Base-by-base conservation (phyloP, 2,888 invertebrate species). In the Tinea trinotella region DNA sequence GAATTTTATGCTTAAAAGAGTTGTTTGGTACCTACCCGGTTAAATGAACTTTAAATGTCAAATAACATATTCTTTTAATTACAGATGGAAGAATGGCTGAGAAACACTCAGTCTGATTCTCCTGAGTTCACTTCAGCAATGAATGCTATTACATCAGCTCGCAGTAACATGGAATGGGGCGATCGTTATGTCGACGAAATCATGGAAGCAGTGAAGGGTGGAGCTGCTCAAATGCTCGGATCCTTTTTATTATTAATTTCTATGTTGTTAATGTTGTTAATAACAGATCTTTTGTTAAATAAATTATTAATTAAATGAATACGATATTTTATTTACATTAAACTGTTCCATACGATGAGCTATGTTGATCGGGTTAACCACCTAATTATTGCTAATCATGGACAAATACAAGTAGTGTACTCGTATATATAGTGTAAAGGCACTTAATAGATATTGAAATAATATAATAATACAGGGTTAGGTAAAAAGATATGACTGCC, bases 71-170 rank as follows among this genome's bases (percentile, higher is more conserved):
- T 55, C 54, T 55, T n/a, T n/a, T n/a, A n/a, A n/a, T n/a, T n/a
- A 2, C 67, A 83, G 83, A 82, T 72, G 36, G 74, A 81, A 59
- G 57, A 63, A 3, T 83, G 85, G 85, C 67, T 82, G 0, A 64
- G 60, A 0, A 57, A 64, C 5, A 71, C 75, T 0, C 83, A 82
- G 56, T 53, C 58, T 0, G 56, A 57, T 10, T 63, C 70, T 10
- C 60, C 64, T 0, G 76, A 82, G 55, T 80, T 64, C 57, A 62
- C 56, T 22, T 59, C 67, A 1, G 69, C 70, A 0, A 59, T 82
- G 7, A 68, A 63, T 3, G 68, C 74, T 0, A 81, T 84, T 18
- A 61, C 20, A 5, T 67, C 75, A 1, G 77, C 84, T 0, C 64
- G 82, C 0, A 60, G 1, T 54, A 82, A 76, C 59, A 79, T 80